Base-by-base conservation (phyloP, 2,888 invertebrate genomes). In the Dendrolimus houi region DNA sequence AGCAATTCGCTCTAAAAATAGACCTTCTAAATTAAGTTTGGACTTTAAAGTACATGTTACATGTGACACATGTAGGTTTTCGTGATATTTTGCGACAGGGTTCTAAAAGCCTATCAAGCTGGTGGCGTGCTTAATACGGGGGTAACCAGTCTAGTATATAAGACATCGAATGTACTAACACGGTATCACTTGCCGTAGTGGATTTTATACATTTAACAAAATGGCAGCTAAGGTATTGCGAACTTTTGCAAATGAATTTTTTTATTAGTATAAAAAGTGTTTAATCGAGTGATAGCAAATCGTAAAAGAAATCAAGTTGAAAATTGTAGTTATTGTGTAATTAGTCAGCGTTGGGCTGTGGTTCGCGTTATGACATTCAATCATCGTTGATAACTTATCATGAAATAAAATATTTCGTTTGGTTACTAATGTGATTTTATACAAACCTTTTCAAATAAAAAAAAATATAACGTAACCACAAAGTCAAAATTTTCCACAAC, bases 201-300 rank as follows among this genome's bases (percentile, higher is more conserved):
- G 76, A 83, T 75, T 81, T 82, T 75, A 80, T 81, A 84, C 47
- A 47, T 47, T 47, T 75, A 79, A 70, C 79, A 85, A 79, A 86
- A 89, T 89, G 89, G 87, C 88, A 82, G 84, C 88, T 74, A 89
- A 89, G 89, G 89, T 89, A 88, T 71, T 72, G 69, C 61, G 60
- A 66, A 70, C 64, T 62, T 47, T 47, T 47, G 0, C 12, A 47
- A 47, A 47, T 12, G 47, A 47, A 6, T 9, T 47, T 47, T 47
- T 47, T 47, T 47, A 47, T 47, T 9, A 47, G 47, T 47, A 29
- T 47, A 47, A 47, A 47, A 47, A 29, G 29, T 29, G 47, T 12
- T 47, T 47, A 10, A 47, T 47, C 47, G 2, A 2, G 47, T 47
- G 47, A 47, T 47, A 29, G 29, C 29, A 29, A 3, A 6, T 29